phyloP scores from a whole-genome alignment of 2,113 vertebrate genomes.

The Apistogramma diplotaenia region DNA sequence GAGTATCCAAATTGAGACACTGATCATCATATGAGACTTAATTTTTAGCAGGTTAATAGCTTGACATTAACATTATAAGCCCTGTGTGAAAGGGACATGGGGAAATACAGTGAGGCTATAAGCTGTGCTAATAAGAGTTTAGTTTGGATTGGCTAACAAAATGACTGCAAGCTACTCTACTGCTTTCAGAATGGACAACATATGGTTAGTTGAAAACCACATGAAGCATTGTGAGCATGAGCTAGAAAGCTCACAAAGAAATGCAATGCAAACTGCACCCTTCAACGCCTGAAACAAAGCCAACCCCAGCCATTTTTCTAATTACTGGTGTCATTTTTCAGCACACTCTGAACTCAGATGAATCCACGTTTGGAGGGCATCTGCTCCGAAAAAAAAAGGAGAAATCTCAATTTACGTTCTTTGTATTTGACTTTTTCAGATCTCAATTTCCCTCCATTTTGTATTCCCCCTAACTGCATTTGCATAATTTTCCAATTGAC shows the following conservation, averaged over 20 bases:
- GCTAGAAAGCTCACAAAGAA: not conserved
- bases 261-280: slow-evolving; percentile 27
- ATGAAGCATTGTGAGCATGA: not conserved
- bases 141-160: not conserved
- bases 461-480: slow-evolving; percentile 35
- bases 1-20: not conserved
- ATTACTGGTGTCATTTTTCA: slow-evolving; percentile 49
- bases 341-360: not conserved
- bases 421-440: slow-evolving; percentile 50
- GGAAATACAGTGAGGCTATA: not conserved
- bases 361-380: slow-evolving; percentile 35
- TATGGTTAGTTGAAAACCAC: slow-evolving; percentile 11
- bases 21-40: too few species aligned
- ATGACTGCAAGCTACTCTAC: not conserved
- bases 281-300: slow-evolving; percentile 27
- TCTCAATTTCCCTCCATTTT: slow-evolving; percentile 49
- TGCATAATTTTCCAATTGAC: slow-evolving; percentile 70
- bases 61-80: not conserved
- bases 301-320: slow-evolving; percentile 17
- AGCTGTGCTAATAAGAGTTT: not conserved
- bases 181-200: not conserved
- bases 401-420: slow-evolving; percentile 15
- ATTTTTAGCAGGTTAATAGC: not conserved
- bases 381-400: slow-evolving; percentile 23
- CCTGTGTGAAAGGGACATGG: not conserved